Percentiles rank a stretch among this genome's conserved stretches.
These are phyloP conservation scores for Philaethria dido DNA, from an alignment of 2,888 invertebrate genomes.

Conservation along the genomic window DNA sequence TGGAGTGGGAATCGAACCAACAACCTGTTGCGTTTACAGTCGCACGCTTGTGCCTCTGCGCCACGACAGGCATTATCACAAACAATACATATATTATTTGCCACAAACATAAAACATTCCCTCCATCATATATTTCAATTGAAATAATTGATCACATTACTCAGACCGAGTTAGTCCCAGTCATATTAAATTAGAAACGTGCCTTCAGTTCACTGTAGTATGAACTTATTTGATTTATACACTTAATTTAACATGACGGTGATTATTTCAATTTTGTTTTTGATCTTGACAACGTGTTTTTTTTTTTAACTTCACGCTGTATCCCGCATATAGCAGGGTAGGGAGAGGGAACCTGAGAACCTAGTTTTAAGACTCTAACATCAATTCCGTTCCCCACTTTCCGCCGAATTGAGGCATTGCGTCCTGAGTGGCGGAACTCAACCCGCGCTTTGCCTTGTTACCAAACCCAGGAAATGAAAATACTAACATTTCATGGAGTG, in stretches of 20 bases:
- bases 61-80: no score
- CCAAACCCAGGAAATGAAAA: no score
- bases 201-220: constrained; percentile 1
- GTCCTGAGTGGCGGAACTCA: background rate
- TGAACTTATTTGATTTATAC: constrained; percentile 15
- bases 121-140: background rate
- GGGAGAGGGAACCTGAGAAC: no score
- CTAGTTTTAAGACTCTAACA: background rate
- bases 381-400: background rate
- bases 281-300: background rate
- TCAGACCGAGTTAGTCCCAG: constrained; percentile 1
- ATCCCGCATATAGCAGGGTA: no score
- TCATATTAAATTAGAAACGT: constrained; percentile 22
- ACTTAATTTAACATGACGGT: constrained; percentile 10
- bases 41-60: no score
- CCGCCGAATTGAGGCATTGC: background rate
- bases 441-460: no score
- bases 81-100: no score
- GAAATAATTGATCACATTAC: background rate
- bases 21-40: no score
- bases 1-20: no score
- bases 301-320: background rate
- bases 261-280: background rate
- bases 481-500: no score
- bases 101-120: background rate